Percentiles rank a stretch among this genome's conserved stretches.
Evolutionary conservation across 2,797 vertebrate genomes (phyloP).

Genomic region (Acanthornis magna): DNA sequence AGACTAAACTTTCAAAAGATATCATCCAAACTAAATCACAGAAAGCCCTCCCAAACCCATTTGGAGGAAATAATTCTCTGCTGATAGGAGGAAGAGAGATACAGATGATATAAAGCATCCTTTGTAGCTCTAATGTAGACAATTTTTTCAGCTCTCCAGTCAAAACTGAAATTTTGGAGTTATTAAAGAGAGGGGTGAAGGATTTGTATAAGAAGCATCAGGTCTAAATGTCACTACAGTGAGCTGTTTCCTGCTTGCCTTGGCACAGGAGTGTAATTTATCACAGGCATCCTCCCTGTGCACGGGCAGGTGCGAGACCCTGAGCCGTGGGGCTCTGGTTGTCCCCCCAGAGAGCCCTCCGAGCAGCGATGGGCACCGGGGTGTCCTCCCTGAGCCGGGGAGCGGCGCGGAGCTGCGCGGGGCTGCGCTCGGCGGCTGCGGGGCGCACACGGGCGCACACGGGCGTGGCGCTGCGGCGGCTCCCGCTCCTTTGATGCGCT

Average conservation of each 20-base stretch:
- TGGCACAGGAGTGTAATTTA: neutral
- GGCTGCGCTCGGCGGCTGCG: neutral
- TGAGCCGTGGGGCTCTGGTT: neutral
- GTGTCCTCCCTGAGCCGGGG: accelerated
- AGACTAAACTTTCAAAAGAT: neutral
- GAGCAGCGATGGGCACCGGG: neutral
- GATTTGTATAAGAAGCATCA: neutral
- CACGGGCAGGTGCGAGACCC: neutral
- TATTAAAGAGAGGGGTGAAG: neutral
- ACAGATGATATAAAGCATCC: neutral
- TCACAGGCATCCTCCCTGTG: neutral
- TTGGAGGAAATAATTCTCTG: neutral
- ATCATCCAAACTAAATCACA: neutral
- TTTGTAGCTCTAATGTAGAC: neutral
- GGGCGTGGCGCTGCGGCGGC: neutral
- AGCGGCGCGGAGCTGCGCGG: neutral
- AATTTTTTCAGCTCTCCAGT: neutral
- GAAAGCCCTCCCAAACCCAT: neutral
- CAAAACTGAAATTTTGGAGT: neutral
- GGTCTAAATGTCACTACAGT: neutral
- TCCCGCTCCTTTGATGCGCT: conserved; percentile 40
- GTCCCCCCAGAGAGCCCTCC: neutral
- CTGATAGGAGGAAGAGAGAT: neutral
- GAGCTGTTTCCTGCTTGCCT: neutral
- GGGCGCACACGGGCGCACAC: neutral